These are phyloP conservation scores for Anoplolepis gracilipes DNA, from an alignment of 1,140 invertebrate genomes.

Conservation along the genomic window DNA sequence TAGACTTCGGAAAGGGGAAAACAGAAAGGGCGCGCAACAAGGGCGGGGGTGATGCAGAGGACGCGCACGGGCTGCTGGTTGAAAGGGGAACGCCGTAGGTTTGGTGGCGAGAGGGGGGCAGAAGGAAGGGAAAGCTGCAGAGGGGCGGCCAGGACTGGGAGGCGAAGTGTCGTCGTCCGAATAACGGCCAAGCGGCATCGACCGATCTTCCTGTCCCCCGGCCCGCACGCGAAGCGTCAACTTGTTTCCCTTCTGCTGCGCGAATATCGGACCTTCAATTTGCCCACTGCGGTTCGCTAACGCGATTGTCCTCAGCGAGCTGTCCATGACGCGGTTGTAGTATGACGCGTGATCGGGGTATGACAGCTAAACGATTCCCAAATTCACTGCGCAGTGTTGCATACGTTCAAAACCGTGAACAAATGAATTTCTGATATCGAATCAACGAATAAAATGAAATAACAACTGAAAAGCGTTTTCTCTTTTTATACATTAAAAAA, in stretches of 20 bases:
- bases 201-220: conserved; percentile 85
- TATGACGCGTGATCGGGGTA: conserved; percentile 59
- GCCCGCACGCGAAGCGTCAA: conserved; percentile 83
- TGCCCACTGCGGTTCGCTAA: conserved; percentile 83
- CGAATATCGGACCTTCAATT: conserved; percentile 86
- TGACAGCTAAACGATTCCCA: conserved; percentile 50
- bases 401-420: conserved; percentile 23
- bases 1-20: conserved; percentile 79
- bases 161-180: conserved; percentile 86
- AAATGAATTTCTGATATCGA: conserved; percentile 25
- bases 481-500: background rate
- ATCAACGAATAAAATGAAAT: background rate
- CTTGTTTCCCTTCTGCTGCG: conserved; percentile 85
- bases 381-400: conserved; percentile 23
- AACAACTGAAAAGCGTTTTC: background rate
- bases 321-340: conserved; percentile 62
- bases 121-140: conserved; percentile 66
- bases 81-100: conserved; percentile 52
- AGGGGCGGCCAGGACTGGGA: conserved; percentile 79
- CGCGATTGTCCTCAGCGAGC: conserved; percentile 81
- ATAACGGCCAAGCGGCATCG: conserved; percentile 86
- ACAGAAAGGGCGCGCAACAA: conserved; percentile 76
- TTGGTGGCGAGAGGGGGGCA: conserved; percentile 69
- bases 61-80: conserved; percentile 65
- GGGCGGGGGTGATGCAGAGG: conserved; percentile 65